These are phyloP conservation scores for Andrena chrysosceles DNA, from an alignment of 2,888 invertebrate genomes.

Conservation along the genomic window DNA sequence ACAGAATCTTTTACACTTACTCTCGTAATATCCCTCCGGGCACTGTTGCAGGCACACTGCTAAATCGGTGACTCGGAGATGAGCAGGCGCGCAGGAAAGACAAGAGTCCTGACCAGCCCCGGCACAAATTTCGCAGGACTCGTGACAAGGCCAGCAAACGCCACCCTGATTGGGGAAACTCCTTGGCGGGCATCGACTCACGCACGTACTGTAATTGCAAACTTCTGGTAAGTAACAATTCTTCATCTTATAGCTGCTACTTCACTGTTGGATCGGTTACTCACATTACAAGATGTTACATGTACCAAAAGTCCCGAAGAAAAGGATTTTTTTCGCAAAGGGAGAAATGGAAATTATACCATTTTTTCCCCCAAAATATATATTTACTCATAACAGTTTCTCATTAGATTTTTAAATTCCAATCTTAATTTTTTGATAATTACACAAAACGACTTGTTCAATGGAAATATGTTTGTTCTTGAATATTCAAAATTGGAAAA, in stretches of 20 bases:
- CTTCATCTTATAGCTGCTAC: background rate
- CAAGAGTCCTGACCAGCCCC: slow-evolving; percentile 95
- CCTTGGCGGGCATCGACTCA: slow-evolving; percentile 93
- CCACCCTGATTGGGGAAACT: slow-evolving; percentile 93
- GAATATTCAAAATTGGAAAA: no score
- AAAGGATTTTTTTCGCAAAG: no score
- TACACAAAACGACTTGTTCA: no score
- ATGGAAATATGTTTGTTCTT: no score
- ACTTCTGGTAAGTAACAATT: slow-evolving; percentile 5
- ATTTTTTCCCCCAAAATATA: no score
- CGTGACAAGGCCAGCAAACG: slow-evolving; percentile 94
- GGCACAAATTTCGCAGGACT: slow-evolving; percentile 95
- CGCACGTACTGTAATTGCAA: slow-evolving; percentile 89
- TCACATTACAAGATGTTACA: background rate
- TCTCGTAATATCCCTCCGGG: slow-evolving; percentile 95
- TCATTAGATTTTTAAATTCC: no score
- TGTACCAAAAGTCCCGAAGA: no score
- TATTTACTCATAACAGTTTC: no score
- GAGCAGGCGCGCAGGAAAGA: slow-evolving; percentile 93
- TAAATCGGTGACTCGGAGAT: slow-evolving; percentile 93
- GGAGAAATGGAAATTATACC: no score
- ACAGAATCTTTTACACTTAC: slow-evolving; percentile 85
- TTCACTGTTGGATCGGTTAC: slow-evolving; percentile 3
- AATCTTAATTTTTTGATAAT: no score
- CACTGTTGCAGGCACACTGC: slow-evolving; percentile 95